Evolutionary conservation across 2,797 vertebrate genomes (phyloP).

Genomic region (Falco berigora): DNA sequence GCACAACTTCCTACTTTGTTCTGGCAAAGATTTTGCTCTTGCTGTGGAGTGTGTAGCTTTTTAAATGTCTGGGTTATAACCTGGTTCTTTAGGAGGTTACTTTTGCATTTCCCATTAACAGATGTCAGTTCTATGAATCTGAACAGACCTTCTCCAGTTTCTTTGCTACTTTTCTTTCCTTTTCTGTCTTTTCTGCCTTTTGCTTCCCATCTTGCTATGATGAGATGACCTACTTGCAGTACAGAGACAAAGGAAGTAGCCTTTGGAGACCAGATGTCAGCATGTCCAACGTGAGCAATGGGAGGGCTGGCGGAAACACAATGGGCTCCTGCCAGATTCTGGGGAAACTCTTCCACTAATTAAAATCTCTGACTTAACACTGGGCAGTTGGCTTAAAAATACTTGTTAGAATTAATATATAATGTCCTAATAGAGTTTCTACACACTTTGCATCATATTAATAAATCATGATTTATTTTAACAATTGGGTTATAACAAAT

Average conservation of each 20-base stretch:
- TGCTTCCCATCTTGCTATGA: fast-evolving
- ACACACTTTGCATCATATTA: background rate
- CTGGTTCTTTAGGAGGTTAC: background rate
- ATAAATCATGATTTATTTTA: background rate
- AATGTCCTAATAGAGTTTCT: background rate
- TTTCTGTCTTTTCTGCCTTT: background rate
- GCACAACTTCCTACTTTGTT: background rate
- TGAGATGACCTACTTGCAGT: background rate
- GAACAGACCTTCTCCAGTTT: background rate
- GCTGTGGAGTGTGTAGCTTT: background rate
- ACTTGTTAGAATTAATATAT: background rate
- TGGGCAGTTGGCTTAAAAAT: background rate
- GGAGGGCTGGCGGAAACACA: background rate
- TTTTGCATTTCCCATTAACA: background rate
- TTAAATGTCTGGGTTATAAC: background rate
- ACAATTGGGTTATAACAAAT: background rate
- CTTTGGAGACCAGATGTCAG: conserved; percentile 11
- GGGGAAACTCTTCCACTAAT: background rate
- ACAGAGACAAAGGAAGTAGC: background rate
- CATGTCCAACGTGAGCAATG: fast-evolving
- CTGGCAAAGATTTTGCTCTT: background rate
- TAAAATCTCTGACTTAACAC: background rate
- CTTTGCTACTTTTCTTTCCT: background rate
- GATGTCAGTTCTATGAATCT: background rate
- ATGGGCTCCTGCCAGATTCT: background rate